Base-by-base conservation (phyloP, 2,797 vertebrate species). In the Enteromius anoplus region DNA sequence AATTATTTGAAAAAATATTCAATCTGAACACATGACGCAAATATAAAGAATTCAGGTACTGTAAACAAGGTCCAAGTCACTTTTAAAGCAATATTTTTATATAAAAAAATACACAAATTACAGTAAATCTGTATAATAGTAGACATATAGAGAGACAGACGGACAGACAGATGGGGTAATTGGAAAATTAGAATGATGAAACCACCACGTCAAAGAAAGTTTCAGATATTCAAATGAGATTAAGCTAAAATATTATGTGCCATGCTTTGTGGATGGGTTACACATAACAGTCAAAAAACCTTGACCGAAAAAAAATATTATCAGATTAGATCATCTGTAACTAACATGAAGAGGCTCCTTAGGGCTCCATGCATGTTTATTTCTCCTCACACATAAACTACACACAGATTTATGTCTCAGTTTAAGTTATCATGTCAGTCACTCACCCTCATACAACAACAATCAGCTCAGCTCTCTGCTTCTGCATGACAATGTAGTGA, bases 401-500 rank as follows among this genome's bases (percentile, higher is more conserved):
- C 21, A 69, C 42, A 42, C 66, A 8, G 5, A 69, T 69, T 45
- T 45, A 42, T 23, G 37, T 23, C 66, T 23, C 37, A 15, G 10
- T 47, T 26, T 42, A 5, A n/a, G 65, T 68, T 12, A 68, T 5
- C 21, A 70, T 70, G 40, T 8, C 68, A 45, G 11, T 23, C 37
- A 70, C 26, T 47, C n/a, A 45, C 66, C 42, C 37, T 26, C n/a
- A 70, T 8, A 70, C 40, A 47, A 10, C n/a, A 47, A 14, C 42
- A 47, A 26, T 15, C 42, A 47, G 40, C 66, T 69, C 66, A 45
- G 40, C 1, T 15, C 21, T 47, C 40, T 9, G 19, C 65, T 66
- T 66, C 64, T 66, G 29, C 64, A 29, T 64, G 60, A 64, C 26
- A 64, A 64, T 64, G 60, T 32, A 32, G 14, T 32, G 60, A 64